Evolutionary conservation across 2,888 invertebrate genomes (phyloP).

Genomic region (Tupiocoris notatus): DNA sequence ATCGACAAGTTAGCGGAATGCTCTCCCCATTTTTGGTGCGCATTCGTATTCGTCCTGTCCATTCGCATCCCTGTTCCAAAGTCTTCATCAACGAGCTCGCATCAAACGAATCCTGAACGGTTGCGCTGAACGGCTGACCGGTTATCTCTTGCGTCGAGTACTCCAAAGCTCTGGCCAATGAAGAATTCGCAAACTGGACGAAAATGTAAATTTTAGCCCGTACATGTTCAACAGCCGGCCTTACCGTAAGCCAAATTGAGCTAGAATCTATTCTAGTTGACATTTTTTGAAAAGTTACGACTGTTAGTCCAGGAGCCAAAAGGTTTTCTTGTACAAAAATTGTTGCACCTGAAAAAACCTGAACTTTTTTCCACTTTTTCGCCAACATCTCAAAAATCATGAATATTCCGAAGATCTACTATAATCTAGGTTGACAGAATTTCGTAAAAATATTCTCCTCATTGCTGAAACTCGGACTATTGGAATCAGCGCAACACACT

Average conservation of each 20-base stretch:
- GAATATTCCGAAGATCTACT: too few species aligned
- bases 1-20: conserved; percentile 73
- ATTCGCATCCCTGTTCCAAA: conserved; percentile 68
- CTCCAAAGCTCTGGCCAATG: conserved; percentile 80
- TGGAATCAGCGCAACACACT: too few species aligned
- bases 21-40: conserved; percentile 76
- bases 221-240: too few species aligned
- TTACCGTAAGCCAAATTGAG: too few species aligned
- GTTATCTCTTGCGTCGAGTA: conserved; percentile 65
- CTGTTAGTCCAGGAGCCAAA: too few species aligned
- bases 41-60: conserved; percentile 72
- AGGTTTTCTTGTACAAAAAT: too few species aligned
- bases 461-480: too few species aligned
- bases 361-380: too few species aligned
- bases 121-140: conserved; percentile 60
- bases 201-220: conserved; percentile 14
- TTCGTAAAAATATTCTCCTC: too few species aligned
- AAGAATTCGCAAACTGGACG: conserved; percentile 79
- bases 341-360: too few species aligned
- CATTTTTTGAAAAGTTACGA: conserved; percentile 25
- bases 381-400: too few species aligned
- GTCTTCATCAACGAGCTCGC: conserved; percentile 63
- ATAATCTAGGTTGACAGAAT: too few species aligned
- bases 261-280: not conserved
- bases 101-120: conserved; percentile 58